Evolutionary conservation across 2,797 vertebrate genomes (phyloP), one percentile per base, ranked within the genome.

Genomic region (Danio jaintianensis): DNA sequence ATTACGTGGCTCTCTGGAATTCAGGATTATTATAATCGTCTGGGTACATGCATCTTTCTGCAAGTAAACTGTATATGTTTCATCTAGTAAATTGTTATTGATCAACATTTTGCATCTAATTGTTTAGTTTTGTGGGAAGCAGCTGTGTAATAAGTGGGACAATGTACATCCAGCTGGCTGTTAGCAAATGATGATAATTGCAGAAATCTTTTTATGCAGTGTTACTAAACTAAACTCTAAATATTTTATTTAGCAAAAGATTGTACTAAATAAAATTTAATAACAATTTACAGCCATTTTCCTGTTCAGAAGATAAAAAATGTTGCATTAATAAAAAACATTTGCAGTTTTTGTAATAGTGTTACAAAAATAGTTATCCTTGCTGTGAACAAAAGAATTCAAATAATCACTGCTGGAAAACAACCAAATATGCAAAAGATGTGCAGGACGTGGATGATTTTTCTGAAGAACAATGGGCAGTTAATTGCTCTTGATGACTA

Each of bases 321-420:
- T 29, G 29, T 29, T 29, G 29, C 38, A 16, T 61, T 36, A 16
- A 16, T 55, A n/a, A 8, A 62, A n/a, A 29, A 29, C n/a, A 59
- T 62, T 62, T 62, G 36, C 59, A 62, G 13, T 8, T 42, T 62
- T 62, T 62, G 58, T 38, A 15, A 61, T 61, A 61, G 59, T 40
- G 10, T n/a, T 6, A 18, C n/a, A 43, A 29, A 29, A 29, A 29
- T 29, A 29, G 2, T 63, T 63, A 38, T 63, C 16, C 5, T 63
- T n/a, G 43, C 1, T 64, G 5, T 43, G 40, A 9, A 20, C 1
- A 64, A 29, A 29, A 29, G n/a, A n/a, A n/a, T n/a, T 45, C 6
- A 7, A 18, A n/a, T 11, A 64, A 43, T 11, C 6, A 18, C 40
- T 45, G n/a, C n/a, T 18, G 38, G 6, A 64, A 45, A 20, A 18